These are phyloP conservation scores for Lutjanus erythropterus DNA, from an alignment of 2,113 vertebrate species.

Conservation along the genomic window DNA sequence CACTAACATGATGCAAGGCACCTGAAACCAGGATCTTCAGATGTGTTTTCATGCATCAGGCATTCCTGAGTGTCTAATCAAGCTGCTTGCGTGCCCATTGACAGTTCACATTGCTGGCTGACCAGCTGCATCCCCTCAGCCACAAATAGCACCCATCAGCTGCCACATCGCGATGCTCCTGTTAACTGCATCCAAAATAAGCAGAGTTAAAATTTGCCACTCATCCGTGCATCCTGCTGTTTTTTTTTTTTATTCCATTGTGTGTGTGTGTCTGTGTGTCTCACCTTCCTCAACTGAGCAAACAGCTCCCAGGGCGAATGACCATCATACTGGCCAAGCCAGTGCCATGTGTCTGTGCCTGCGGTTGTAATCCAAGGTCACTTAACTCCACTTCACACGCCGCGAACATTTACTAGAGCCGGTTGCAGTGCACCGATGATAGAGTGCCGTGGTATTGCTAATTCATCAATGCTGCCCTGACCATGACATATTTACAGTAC, in stretches of 20 bases:
- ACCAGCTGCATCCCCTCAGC: constrained; percentile 65
- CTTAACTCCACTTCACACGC: constrained; percentile 33
- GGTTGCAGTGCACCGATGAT: constrained; percentile 16
- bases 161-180: constrained; percentile 37
- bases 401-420: constrained; percentile 25
- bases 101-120: constrained; percentile 29
- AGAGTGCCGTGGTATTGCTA: constrained; percentile 29
- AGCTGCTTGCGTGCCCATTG: constrained; percentile 36
- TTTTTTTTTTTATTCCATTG: constrained; percentile 17
- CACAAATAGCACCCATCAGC: constrained; percentile 47
- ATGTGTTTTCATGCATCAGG: constrained; percentile 12
- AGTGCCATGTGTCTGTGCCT: constrained; percentile 47
- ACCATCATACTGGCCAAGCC: constrained; percentile 26
- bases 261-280: constrained; percentile 1
- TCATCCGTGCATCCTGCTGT: constrained; percentile 17
- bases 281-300: constrained; percentile 45
- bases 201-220: constrained; percentile 14
- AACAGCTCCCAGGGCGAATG: constrained; percentile 25
- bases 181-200: constrained; percentile 22
- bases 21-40: constrained; percentile 1
- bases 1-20: background rate
- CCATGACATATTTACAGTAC: constrained; percentile 43
- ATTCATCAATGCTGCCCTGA: constrained; percentile 40
- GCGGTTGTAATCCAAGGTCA: constrained; percentile 65
- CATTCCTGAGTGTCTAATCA: constrained; percentile 26